Evolutionary conservation across 2,888 invertebrate genomes (phyloP), one percentile per base, ranked within the genome.

Genomic region (Andricus curvator): DNA sequence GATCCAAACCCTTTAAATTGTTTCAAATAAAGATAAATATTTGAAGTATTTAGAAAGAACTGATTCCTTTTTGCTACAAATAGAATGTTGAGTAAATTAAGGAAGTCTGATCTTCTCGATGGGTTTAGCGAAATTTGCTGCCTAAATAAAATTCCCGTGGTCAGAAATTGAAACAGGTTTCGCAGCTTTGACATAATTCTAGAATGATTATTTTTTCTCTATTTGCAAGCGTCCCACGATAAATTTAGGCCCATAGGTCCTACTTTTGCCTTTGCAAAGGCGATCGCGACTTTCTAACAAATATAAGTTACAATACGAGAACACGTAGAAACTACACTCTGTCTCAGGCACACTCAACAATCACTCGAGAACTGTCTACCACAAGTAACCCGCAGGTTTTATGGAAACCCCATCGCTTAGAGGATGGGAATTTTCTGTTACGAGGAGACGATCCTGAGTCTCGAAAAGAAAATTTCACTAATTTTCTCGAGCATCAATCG

Each of bases 361-460:
- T 33, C 74, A 74, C 74, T 56, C 74, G 56, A 74, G 74, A 20
- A 74, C 74, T 74, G 56, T 74, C 51, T 74, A 74, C 74, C 74
- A 51, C 33, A 74, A 56, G 56, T 25, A 74, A 74, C 74, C 51
- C 37, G 74, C 56, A 74, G 56, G 56, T 56, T 60, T 74, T 56
- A 29, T 60, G 74, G 74, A 60, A 56, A 74, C 56, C 5, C 29
- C n/a, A 56, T 74, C n/a, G 51, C 56, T 51, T 51, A 74, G 33
- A 9, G 33, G 20, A 74, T 37, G 74, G 33, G n/a, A 51, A 60
- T 33, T 74, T 56, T 29, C n/a, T 51, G 51, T 17, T 29, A 70
- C 20, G 70, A 51, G 51, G 29, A 17, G 48, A 44, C 29, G 37
- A 74, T 74, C 74, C 74, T n/a, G 56, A 74, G 56, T 15, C 74